Evolutionary conservation across 2,113 vertebrate genomes (phyloP).

Genomic region (Protobothrops flavoviridis): DNA sequence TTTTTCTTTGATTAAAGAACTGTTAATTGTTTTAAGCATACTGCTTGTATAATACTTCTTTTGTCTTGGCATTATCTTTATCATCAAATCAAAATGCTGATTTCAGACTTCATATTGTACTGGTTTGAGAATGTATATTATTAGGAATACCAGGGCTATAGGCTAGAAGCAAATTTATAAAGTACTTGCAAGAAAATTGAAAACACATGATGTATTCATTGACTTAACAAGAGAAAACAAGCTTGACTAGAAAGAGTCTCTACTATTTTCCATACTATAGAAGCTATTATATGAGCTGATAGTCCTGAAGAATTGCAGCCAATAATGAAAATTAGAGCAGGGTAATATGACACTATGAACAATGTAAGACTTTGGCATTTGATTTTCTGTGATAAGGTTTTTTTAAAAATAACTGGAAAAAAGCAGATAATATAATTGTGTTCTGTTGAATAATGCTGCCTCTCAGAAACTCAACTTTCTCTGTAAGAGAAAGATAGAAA

Average conservation of each 20-base stretch:
- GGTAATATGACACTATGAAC: not conserved
- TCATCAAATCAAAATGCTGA: not conserved
- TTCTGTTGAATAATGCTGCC: not conserved
- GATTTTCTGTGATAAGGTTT: not conserved
- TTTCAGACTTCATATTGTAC: not conserved
- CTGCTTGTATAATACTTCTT: not conserved
- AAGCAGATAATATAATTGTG: not conserved
- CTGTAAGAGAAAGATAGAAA: not conserved
- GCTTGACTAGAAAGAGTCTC: not conserved
- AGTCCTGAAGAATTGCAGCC: not conserved
- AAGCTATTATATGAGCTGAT: not conserved
- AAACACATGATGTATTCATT: not conserved
- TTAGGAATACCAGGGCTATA: not conserved
- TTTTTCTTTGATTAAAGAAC: not conserved
- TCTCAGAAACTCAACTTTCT: not conserved
- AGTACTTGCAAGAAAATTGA: not conserved
- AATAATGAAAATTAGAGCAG: not conserved
- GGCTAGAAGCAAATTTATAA: not conserved
- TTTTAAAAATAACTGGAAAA: not conserved
- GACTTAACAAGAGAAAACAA: not conserved
- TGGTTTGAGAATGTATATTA: not conserved
- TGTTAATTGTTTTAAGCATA: not conserved
- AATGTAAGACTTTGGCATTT: not conserved
- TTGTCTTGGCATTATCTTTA: not conserved
- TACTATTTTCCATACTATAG: not conserved